Evolutionary conservation across 2,888 invertebrate genomes (phyloP), one percentile per base, ranked within the genome.

Genomic region (Eristalinus aeneus): DNA sequence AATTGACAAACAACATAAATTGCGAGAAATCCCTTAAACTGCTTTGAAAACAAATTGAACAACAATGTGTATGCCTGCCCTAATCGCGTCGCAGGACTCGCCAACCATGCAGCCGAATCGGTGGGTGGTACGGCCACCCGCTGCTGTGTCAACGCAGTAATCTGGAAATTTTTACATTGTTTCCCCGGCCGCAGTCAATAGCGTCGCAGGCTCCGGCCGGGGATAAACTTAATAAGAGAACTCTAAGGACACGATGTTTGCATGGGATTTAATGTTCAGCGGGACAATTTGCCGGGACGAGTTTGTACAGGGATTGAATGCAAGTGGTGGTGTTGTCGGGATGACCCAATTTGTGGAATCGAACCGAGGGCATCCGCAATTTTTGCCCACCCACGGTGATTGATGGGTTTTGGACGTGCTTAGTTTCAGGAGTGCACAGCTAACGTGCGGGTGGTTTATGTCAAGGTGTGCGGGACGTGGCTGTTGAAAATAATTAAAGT

Each of bases 1-100:
- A 88, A 89, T 88, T 88, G 89, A 88, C 89, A 89, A 89, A 89
- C 88, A 89, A 89, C 88, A 89, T 89, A 89, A 89, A 89, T 89
- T 89, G 88, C 83, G 88, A 86, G 88, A 87, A 89, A 89, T 89
- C 89, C 89, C 88, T 88, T 88, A 88, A 89, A 89, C 88, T 89
- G 89, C 88, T 89, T 89, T 88, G 89, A 81, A 88, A 89, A 89
- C 88, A 89, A 89, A 89, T 89, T 89, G 88, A 88, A 88, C 85
- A 81, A 72, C 69, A 87, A 58, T 65, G 22, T 39, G 46, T 46
- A 46, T 54, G 20, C 6, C 63, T 12, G 53, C 61, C 58, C 64
- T 60, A 34, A 12, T 56, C 68, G 53, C 34, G 56, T 56, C 56
- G 56, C 64, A 36, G 58, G 20, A 12, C n/a, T 32, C 58, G 34